Evolutionary conservation across 2,797 vertebrate genomes (phyloP), one percentile per base, ranked within the genome.

Genomic region (Anguilla pacifica): DNA sequence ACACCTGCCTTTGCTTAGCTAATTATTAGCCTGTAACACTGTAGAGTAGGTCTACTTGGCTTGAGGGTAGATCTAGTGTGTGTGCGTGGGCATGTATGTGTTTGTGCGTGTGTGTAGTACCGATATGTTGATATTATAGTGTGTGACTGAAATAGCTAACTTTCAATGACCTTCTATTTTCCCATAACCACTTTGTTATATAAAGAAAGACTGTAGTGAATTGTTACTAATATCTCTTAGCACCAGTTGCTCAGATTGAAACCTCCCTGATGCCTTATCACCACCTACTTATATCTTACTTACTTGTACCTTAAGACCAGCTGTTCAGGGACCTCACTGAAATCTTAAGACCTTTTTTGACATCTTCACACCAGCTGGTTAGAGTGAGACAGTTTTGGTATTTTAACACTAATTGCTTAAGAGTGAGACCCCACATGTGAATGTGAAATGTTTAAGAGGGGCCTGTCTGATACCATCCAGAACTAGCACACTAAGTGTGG

Each of bases 51-150:
- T 43, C 77, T 25, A 43, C 74, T 25, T 59, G 25, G 28, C 10
- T 87, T 55, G 55, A 82, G 55, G 39, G 31, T 55, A 57, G 28
- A n/a, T 83, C 11, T 28, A n/a, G 59, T 61, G 86, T 77, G 67
- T 35, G 70, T 77, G 55, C 39, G 11, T 74, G 28, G 39, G 43
- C 17, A 67, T 74, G 70, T 55, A 59, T 72, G 57, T 72, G 57
- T 85, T 28, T 74, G 11, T 74, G 28, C 35, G n/a, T 74, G 3
- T 77, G 15, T 77, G 72, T 2, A 43, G 4, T 77, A 35, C 13
- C 1, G 4, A 22, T 35, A 43, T 39, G 72, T 43, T 77, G 31
- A 35, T 22, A 43, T 43, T 17, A 39, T 13, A 35, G 10, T 31
- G n/a, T 67, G 22, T 67, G 64, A 70, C 64, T n/a, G 22, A 70